Evolutionary conservation across 2,113 vertebrate genomes (phyloP).

Genomic region (Sarotherodon lohbergeri): DNA sequence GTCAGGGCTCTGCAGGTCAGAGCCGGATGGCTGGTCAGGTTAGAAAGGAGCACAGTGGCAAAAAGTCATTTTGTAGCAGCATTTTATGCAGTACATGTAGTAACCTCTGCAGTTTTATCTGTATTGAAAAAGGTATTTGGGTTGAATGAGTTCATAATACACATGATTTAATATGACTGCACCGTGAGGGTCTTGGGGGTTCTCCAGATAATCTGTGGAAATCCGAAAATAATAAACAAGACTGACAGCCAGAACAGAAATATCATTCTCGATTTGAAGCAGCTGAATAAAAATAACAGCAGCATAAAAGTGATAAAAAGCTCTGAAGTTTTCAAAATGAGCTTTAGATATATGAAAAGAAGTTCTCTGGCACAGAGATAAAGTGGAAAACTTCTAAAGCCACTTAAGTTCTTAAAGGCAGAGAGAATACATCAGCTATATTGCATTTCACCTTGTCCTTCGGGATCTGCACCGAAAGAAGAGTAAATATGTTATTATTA

Average conservation of each 20-base stretch:
- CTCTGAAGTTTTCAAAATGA: slow-evolving; percentile 12
- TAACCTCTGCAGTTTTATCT: neutral
- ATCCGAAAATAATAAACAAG: slow-evolving; percentile 42
- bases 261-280: neutral
- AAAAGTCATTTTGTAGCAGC: neutral
- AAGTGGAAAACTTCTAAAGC: slow-evolving; percentile 25
- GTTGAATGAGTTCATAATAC: neutral
- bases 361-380: neutral
- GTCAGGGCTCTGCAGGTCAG: neutral
- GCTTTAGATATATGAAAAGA: slow-evolving; percentile 5
- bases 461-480: neutral
- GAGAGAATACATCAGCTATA: neutral
- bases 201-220: slow-evolving; percentile 46
- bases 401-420: neutral
- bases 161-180: neutral
- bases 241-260: slow-evolving; percentile 23
- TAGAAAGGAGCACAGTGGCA: neutral
- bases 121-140: neutral
- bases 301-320: slow-evolving; percentile 21
- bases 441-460: neutral
- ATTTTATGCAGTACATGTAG: neutral
- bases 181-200: slow-evolving; percentile 19
- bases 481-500: neutral
- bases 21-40: neutral
- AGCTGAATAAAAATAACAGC: slow-evolving; percentile 6